Percentiles rank a stretch among this genome's conserved stretches.
Evolutionary conservation across 2,113 vertebrate genomes (phyloP).

Genomic region (Lophura nycthemera): DNA sequence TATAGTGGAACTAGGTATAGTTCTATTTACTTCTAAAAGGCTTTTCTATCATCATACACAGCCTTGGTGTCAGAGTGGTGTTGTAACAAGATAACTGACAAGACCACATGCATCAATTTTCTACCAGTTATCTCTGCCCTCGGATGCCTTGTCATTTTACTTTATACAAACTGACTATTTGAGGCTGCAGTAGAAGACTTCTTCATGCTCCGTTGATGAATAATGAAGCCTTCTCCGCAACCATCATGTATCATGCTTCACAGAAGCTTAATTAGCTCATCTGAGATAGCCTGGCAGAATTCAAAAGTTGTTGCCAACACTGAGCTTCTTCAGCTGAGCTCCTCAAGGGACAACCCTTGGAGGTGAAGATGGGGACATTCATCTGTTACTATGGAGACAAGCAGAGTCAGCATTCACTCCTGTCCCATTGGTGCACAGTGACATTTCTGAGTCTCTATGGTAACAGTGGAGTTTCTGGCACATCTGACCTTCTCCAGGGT

Average conservation of each 20-base stretch:
- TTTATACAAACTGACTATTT: neutral
- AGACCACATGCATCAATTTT: neutral
- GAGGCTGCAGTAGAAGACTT: neutral
- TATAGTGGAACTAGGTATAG: neutral
- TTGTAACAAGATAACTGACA: neutral
- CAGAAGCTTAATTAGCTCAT: neutral
- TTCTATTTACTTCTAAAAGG: neutral
- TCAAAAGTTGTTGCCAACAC: neutral
- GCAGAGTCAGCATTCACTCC: neutral
- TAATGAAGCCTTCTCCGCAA: neutral
- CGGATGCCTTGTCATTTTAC: neutral
- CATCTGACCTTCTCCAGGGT: neutral
- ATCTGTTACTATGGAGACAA: constrained; percentile 6
- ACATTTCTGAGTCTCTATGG: neutral
- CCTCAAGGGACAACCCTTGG: neutral
- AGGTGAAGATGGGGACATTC: neutral
- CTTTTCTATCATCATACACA: neutral
- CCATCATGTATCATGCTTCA: neutral
- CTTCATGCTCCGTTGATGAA: neutral
- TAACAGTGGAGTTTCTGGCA: neutral
- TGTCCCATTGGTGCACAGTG: neutral
- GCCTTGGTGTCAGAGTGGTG: neutral
- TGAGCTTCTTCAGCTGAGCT: neutral
- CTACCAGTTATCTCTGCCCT: neutral
- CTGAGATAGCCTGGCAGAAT: neutral